Evolutionary conservation across 2,113 vertebrate genomes (phyloP), one percentile per base, ranked within the genome.

Genomic region (Myocastor coypus): DNA sequence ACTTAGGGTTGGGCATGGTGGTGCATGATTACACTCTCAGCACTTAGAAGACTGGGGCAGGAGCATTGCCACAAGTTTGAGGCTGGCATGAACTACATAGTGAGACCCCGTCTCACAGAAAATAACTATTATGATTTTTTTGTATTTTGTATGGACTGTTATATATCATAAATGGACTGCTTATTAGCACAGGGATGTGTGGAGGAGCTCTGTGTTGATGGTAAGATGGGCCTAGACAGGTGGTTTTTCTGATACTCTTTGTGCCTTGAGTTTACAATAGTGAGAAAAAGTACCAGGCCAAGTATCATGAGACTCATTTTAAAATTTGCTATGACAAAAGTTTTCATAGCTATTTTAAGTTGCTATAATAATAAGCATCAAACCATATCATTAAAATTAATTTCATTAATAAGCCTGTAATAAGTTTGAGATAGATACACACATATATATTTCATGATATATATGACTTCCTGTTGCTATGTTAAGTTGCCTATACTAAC

Each of bases 401-500:
- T 50, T n/a, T 68, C 12, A 14, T 17, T 78, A 83, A 57, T 7
- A 91, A 86, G 64, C 7, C 22, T 84, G 42, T 71, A 73, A 63
- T 11, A 52, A 52, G 12, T 46, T 46, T 46, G 46, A 46, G 46
- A 57, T 57, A 57, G 7, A 57, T 57, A 57, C 16, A 57, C 16
- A 57, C 13, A 57, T 57, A 57, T 57, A 57, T 57, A 57, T 57
- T 14, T 57, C 46, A 46, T 46, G 4, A 46, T 46, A 57, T 57
- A 86, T 52, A 80, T 83, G 69, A 93, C 84, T 84, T 93, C 57
- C 52, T 37, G 9, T 75, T 96, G 19, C 22, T 84, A 86, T 55
- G 95, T 95, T 85, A 95, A 82, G 40, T 86, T 94, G 11, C 66
- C 94, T 91, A 7, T 80, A 40, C n/a, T n/a, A n/a, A n/a, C n/a